Evolutionary conservation across 2,888 invertebrate genomes (phyloP), one percentile per base, ranked within the genome.

Genomic region (Cataglyphis altisquamis): DNA sequence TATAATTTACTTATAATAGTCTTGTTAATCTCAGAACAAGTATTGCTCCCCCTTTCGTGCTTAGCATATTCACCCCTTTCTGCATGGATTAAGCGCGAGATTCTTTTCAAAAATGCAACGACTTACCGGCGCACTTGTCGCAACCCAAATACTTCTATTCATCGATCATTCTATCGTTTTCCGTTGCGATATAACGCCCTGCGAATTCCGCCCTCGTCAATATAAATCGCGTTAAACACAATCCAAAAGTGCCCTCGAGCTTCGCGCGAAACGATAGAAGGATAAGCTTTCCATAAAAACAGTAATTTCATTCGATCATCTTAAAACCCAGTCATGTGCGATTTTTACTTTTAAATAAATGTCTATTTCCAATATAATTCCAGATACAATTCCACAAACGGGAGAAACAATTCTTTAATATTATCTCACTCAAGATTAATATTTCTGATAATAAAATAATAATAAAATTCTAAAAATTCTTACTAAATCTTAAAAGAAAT

Each of bases 121-220:
- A 86, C 70, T 88, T 77, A 78, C 75, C n/a, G 78, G 68, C 39
- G 55, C 77, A 87, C 85, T 88, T 81, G 68, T 77, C 82, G 75
- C 52, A 89, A 80, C 87, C 88, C 81, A 88, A 88, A 89, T 88
- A 88, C 88, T 83, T 84, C 25, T 12, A 52, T 86, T 82, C 88
- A 62, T 75, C 77, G 21, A 45, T 52, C 83, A 77, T 84, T 86
- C 82, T 84, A 86, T 88, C 88, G 77, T 68, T 89, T 83, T 68
- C 70, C 64, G 78, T 70, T 63, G 73, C 72, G 57, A 67, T 82
- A 84, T 84, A 81, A 52, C 82, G 82, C 39, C 9, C 57, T 32
- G 57, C 41, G 72, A 70, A 78, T 70, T 70, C 57, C 21, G 32
- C 41, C 39, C 41, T 70, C 32, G 10, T 70, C 41, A 41, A 78